phyloP scores from a whole-genome alignment of 2,797 vertebrate genomes.

The Lagorchestes hirsutus region DNA sequence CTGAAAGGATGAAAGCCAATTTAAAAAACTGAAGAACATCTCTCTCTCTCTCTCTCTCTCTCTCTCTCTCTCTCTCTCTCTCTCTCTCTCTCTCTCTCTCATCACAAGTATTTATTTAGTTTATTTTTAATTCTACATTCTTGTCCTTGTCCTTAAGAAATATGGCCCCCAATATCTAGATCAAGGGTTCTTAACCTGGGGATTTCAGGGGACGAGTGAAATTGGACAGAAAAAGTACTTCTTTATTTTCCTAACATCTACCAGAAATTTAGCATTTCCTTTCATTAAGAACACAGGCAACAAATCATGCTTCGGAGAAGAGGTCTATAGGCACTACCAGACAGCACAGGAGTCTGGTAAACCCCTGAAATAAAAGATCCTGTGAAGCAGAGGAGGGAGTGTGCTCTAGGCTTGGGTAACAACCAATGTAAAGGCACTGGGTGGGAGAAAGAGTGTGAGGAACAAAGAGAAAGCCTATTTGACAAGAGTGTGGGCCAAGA shows the following conservation, averaged over 20 bases:
- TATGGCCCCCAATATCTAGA: neutral
- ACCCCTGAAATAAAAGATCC: neutral
- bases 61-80: neutral
- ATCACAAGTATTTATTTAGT: slow-evolving; percentile 8
- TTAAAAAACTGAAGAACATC: slow-evolving; percentile 43
- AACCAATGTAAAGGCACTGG: neutral
- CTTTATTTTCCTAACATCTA: neutral
- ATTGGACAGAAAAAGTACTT: neutral
- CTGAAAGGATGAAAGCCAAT: neutral
- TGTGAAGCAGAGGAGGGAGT: neutral
- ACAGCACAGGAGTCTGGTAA: neutral
- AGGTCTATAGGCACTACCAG: neutral
- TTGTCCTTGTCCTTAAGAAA: neutral
- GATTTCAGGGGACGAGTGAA: neutral
- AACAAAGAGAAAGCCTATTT: neutral
- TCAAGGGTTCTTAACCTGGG: neutral
- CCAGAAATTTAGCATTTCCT: neutral
- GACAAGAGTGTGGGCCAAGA: neutral
- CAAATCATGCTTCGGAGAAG: neutral
- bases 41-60: slow-evolving; percentile 5
- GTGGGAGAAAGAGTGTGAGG: neutral
- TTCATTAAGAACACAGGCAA: neutral
- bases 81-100: neutral
- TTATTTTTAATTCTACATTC: slow-evolving; percentile 33
- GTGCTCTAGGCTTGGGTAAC: no score